Evolutionary conservation across 2,888 invertebrate species (phyloP).

Genomic region (Protonemura montana): DNA sequence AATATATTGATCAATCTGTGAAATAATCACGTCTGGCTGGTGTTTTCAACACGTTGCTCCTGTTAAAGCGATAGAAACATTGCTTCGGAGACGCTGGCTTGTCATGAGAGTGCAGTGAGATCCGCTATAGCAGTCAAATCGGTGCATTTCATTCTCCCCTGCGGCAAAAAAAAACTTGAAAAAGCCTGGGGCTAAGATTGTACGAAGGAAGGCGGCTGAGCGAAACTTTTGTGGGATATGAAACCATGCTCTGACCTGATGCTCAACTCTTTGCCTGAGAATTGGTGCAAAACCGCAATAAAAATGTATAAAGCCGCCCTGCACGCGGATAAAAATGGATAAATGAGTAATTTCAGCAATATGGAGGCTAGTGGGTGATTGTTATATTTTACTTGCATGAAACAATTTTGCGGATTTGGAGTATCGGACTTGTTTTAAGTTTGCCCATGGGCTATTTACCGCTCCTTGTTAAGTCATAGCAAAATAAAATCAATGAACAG

Average conservation of each 20-base stretch:
- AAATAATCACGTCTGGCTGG: background rate
- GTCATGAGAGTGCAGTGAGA: no score
- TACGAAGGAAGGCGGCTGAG: no score
- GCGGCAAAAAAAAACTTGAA: no score
- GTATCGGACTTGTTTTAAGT: background rate
- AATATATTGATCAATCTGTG: background rate
- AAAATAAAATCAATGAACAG: background rate
- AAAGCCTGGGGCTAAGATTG: no score
- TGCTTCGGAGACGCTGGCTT: background rate
- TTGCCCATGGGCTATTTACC: background rate
- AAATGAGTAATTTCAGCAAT: background rate
- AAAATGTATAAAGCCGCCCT: background rate
- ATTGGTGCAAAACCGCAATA: background rate
- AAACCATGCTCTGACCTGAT: no score
- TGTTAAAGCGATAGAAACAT: background rate
- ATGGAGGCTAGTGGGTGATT: background rate
- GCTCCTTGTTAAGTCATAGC: background rate
- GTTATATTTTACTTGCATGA: background rate
- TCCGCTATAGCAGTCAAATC: no score
- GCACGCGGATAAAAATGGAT: no score
- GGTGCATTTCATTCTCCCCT: no score
- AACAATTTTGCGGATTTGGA: background rate
- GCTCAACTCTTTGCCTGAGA: background rate
- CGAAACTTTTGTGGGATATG: no score
- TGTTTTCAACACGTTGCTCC: background rate